Base-by-base conservation (phyloP, 2,113 vertebrate species). In the Ophthalmolycus amberensis region DNA sequence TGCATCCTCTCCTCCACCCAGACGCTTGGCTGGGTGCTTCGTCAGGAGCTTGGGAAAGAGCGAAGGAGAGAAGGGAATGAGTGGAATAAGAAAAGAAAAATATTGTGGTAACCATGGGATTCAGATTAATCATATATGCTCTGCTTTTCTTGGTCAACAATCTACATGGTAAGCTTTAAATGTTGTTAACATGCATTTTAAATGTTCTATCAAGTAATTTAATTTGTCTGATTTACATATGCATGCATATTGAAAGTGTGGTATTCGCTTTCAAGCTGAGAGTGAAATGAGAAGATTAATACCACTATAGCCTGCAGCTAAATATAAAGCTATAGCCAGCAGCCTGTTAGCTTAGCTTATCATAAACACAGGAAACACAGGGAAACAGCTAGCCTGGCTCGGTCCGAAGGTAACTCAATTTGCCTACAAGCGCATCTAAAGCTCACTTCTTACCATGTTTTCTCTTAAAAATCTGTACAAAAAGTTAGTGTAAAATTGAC, bases 1-100 rank as follows among this genome's bases (percentile, higher is more conserved):
- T 0, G 96, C 96, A 0, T 97, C 96, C 0, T 94, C 94, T 75
- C 94, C 96, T 0, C 94, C 96, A 25, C 97, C 97, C 73, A 98
- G 93, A 59, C 97, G 96, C 88, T 98, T 98, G 15, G 87, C 93
- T 0, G 97, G 97, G 81, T 98, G 95, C 87, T 98, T 98, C 11
- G 96, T 97, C 75, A 98, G 93, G 68, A 98, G 95, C 97, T 98
- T 84, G 1, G 4, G 20, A 7, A 22, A 32, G n/a, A 62, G 37
- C 0, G 25, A 46, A 29, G 20, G 65, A 66, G 58, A 65, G 5
- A 18, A 81, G 22, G 22, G n/a, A 20, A n/a, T 58, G n/a, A 46
- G 37, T 8, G 14, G 42, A 48, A 37, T 29, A 29, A 16, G 34
- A 44, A 25, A 38, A 25, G 18, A 25, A 1, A 59, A 54, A 54